These are phyloP conservation scores for Microvelia longipes DNA, from an alignment of 1,140 invertebrate species.

Conservation along the genomic window DNA sequence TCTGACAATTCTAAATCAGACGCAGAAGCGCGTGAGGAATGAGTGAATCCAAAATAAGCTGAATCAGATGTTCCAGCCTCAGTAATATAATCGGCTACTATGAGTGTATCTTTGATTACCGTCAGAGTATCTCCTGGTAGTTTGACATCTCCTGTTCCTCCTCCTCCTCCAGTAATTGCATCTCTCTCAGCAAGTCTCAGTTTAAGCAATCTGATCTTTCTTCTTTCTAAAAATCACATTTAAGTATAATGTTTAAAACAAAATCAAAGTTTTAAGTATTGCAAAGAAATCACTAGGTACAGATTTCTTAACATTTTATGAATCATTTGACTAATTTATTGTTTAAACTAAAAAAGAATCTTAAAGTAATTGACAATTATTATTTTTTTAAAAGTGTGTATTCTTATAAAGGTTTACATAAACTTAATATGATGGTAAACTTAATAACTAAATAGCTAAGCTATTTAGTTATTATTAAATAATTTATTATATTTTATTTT, in stretches of 20 bases:
- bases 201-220: conserved; percentile 64
- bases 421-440: no score
- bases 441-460: no score
- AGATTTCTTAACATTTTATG: no score
- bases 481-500: no score
- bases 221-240: conserved; percentile 54
- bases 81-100: conserved; percentile 54
- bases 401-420: no score
- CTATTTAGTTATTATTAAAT: no score
- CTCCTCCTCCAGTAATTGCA: conserved; percentile 31
- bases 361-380: no score
- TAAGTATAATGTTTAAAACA: background rate
- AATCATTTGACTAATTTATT: no score
- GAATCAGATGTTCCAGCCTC: conserved; percentile 61
- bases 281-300: background rate
- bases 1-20: conserved; percentile 76
- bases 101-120: conserved; percentile 35
- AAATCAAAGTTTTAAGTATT: background rate
- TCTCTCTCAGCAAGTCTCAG: conserved; percentile 62
- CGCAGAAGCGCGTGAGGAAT: conserved; percentile 57
- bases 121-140: conserved; percentile 19
- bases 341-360: no score
- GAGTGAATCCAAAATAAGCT: conserved; percentile 54
- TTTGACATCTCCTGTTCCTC: conserved; percentile 23
- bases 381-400: no score